These are phyloP conservation scores for Iguana delicatissima DNA, from an alignment of 2,797 vertebrate genomes.

Conservation along the genomic window DNA sequence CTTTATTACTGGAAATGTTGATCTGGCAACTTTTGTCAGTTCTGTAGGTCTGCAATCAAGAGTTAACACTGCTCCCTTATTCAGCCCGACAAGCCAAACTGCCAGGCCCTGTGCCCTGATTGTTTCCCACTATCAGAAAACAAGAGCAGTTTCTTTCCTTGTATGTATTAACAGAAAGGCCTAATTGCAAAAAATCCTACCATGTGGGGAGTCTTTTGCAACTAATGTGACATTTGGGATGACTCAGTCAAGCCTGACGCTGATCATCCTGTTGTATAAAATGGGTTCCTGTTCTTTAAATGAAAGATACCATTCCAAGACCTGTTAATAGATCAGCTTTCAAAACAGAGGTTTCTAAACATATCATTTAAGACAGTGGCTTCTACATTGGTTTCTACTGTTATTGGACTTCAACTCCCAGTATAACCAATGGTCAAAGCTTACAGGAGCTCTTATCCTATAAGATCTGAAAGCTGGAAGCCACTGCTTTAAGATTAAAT, in stretches of 20 bases:
- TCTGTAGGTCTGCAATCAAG: slow-evolving; percentile 41
- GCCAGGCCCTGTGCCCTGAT: slow-evolving; percentile 20
- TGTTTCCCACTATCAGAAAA: slow-evolving; percentile 32
- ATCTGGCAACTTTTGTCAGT: slow-evolving; percentile 43
- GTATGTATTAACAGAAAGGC: slow-evolving; percentile 28
- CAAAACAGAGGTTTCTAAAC: neutral
- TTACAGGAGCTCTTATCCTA: too few relatives aligned
- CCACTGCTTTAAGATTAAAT: neutral
- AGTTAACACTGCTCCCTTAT: slow-evolving; percentile 49
- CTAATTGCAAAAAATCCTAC: slow-evolving; percentile 43
- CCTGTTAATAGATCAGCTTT: neutral
- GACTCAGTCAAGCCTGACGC: slow-evolving; percentile 23
- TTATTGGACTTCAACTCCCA: neutral
- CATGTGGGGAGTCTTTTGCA: slow-evolving; percentile 35
- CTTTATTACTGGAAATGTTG: slow-evolving; percentile 47
- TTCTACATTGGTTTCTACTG: neutral
- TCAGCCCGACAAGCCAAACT: slow-evolving; percentile 27
- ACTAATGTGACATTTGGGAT: slow-evolving; percentile 18
- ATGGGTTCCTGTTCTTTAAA: neutral
- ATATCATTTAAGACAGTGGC: neutral
- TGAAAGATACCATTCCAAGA: neutral
- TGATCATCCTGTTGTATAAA: neutral
- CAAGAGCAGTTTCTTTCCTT: slow-evolving; percentile 32
- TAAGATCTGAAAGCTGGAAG: too few relatives aligned
- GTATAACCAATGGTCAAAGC: too few relatives aligned